Conservation (phyloP, 2,888 invertebrate species). For the Notodromas monacha region DNA sequence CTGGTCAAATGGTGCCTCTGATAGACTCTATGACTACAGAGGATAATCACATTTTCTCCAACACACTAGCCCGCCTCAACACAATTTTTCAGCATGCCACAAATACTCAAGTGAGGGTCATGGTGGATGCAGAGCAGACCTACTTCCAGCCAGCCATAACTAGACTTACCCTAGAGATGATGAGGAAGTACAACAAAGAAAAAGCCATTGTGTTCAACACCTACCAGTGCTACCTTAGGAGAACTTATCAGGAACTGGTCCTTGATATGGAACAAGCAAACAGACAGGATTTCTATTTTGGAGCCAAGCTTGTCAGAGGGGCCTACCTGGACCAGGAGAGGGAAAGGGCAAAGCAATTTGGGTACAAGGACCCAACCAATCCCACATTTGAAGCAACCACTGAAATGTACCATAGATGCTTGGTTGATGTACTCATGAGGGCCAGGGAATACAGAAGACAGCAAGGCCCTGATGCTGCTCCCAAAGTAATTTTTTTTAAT, state of each 20-base stretch:
- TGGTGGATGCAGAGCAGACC: background rate
- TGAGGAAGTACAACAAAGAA: conserved; percentile 1
- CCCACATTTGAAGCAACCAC: conserved; percentile 17
- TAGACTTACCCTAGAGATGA: background rate
- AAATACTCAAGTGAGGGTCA: background rate
- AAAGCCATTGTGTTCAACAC: conserved; percentile 1
- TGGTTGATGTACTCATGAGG: conserved; percentile 48
- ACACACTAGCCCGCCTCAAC: conserved; percentile 75
- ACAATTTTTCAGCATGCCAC: conserved; percentile 26
- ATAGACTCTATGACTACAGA: conserved; percentile 53
- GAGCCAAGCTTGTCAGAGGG: background rate
- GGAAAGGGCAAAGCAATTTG: background rate
- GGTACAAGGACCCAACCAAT: conserved; percentile 56
- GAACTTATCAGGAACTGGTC: background rate
- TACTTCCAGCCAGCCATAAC: background rate
- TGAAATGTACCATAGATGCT: conserved; percentile 20
- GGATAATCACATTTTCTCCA: conserved; percentile 87
- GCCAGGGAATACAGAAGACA: conserved; percentile 30
- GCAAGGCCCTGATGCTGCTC: too few relatives aligned
- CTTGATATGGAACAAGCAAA: conserved; percentile 68
- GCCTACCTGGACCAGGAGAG: conserved; percentile 1
- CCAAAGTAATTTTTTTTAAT: too few relatives aligned
- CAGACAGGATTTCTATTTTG: conserved; percentile 59
- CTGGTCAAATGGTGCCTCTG: conserved; percentile 63
- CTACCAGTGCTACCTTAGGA: background rate